Evolutionary conservation across 2,888 invertebrate species (phyloP).

Genomic region (Drosophila neutralis): DNA sequence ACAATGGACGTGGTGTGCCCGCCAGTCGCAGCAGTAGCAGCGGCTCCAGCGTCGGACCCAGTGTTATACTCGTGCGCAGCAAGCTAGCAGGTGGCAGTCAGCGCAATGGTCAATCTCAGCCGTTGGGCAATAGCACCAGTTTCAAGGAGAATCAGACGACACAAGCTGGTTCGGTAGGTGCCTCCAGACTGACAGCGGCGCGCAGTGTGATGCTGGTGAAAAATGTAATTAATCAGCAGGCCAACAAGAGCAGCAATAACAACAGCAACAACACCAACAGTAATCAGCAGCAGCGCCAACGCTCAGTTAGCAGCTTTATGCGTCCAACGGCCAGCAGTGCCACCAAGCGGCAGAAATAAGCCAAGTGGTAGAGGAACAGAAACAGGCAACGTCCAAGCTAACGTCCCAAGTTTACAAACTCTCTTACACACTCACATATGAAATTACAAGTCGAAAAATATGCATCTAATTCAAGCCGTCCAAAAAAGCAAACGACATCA

Average conservation of each 20-base stretch:
- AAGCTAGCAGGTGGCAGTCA: constrained; percentile 45
- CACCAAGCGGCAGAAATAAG: constrained; percentile 87
- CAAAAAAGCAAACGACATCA: constrained; percentile 56
- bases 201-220: constrained; percentile 81
- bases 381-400: constrained; percentile 49
- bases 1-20: constrained; percentile 83
- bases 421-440: constrained; percentile 12
- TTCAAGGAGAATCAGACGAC: constrained; percentile 85
- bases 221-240: constrained; percentile 73
- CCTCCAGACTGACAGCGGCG: constrained; percentile 66
- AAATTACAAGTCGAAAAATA: constrained; percentile 59
- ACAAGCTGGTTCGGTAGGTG: constrained; percentile 27
- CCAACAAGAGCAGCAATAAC: constrained; percentile 36
- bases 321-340: constrained; percentile 94
- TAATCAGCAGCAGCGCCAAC: constrained; percentile 61
- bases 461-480: constrained; percentile 71
- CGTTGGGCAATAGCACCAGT: constrained; percentile 82
- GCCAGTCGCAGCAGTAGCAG: constrained; percentile 87
- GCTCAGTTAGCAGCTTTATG: constrained; percentile 89
- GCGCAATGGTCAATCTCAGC: constrained; percentile 35
- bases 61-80: constrained; percentile 74
- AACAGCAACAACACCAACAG: constrained; percentile 31
- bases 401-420: constrained; percentile 63
- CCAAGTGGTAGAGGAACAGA: not conserved
- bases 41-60: constrained; percentile 87